Percentiles rank a stretch among this genome's conserved stretches.
phyloP scores from a whole-genome alignment of 2,888 invertebrate species.

The Spisula solida region DNA sequence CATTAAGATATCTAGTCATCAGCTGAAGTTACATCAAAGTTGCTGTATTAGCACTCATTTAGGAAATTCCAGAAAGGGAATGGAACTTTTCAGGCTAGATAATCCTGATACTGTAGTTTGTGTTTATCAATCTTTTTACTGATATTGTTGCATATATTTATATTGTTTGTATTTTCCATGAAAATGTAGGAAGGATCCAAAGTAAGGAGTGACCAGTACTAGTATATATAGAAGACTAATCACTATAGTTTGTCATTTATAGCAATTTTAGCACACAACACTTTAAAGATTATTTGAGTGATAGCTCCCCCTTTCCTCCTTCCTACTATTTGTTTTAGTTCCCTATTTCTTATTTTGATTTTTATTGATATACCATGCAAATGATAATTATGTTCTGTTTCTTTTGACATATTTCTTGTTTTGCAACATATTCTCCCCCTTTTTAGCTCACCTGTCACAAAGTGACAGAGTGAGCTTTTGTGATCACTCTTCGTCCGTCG shows the following conservation, averaged over 20 bases:
- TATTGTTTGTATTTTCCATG: constrained; percentile 10
- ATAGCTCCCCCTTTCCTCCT: not conserved
- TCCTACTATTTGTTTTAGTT: not conserved
- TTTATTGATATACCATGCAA: too few species aligned
- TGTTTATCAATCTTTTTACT: not conserved
- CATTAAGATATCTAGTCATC: too few species aligned
- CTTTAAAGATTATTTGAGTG: not conserved
- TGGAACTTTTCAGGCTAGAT: too few species aligned
- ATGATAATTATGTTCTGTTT: not conserved
- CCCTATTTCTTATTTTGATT: too few species aligned
- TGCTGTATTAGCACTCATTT: too few species aligned
- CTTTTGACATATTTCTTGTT: not conserved
- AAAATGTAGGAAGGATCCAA: not conserved
- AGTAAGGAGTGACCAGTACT: not conserved
- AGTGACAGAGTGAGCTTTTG: too few species aligned
- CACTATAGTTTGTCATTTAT: not conserved
- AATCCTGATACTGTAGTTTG: not conserved
- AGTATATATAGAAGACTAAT: not conserved
- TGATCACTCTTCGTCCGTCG: too few species aligned
- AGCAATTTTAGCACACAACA: not conserved
- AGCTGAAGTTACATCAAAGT: too few species aligned
- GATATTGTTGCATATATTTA: not conserved
- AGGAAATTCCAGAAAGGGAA: too few species aligned
- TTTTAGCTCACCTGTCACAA: too few species aligned
- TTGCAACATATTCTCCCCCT: not conserved